These are phyloP conservation scores for Tinamus major DNA, from an alignment of 2,797 vertebrate species.

Conservation along the genomic window DNA sequence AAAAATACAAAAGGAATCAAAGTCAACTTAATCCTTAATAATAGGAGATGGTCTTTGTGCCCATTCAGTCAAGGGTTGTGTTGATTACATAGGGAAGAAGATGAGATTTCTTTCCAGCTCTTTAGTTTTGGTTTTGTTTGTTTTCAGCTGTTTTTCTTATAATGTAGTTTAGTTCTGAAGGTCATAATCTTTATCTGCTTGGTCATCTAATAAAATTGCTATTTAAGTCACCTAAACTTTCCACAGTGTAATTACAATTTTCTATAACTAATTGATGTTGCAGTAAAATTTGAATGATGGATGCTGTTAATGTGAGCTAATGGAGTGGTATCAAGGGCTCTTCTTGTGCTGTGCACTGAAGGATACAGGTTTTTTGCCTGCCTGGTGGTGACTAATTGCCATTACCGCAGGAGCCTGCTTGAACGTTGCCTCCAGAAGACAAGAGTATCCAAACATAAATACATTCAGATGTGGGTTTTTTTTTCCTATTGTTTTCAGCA, in stretches of 20 bases:
- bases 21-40: neutral
- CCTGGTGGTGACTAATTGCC: neutral
- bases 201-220: neutral
- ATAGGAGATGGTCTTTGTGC: neutral
- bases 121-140: neutral
- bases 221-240: neutral
- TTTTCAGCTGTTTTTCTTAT: neutral
- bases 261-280: neutral
- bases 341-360: neutral
- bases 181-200: neutral
- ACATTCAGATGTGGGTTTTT: fast-evolving
- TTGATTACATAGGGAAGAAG: neutral
- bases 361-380: neutral
- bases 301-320: neutral
- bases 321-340: neutral
- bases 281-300: neutral
- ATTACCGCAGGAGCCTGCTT: neutral
- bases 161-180: neutral
- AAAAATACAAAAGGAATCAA: neutral
- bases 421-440: neutral
- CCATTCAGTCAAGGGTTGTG: neutral
- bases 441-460: neutral
- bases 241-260: neutral
- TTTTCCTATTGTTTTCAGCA: neutral
- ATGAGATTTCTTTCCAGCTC: neutral